Evolutionary conservation across 92 coral and sea anemone genomes (phyloP).

Genomic region (Plumapathes pennacea): DNA sequence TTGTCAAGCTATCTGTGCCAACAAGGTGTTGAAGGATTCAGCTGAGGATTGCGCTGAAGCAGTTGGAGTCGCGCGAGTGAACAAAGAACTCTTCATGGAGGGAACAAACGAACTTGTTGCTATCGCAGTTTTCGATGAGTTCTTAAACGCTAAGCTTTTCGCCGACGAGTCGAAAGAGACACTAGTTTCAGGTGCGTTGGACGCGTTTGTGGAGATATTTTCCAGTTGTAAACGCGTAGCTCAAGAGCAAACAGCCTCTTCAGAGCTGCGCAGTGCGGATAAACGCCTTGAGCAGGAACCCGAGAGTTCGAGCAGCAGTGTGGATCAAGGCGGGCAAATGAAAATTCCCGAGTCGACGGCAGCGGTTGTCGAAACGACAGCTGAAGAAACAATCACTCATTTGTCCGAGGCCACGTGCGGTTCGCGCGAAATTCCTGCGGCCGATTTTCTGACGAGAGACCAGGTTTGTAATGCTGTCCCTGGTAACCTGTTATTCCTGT

Average conservation of each 20-base stretch:
- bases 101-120: constrained; percentile 91
- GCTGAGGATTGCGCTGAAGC: constrained; percentile 17
- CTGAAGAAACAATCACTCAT: background rate
- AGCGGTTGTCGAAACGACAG: background rate
- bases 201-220: constrained; percentile 71
- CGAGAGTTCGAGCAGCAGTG: no score
- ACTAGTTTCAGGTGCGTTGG: constrained; percentile 30
- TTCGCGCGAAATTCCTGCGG: background rate
- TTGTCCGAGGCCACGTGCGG: background rate
- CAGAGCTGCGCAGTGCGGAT: no score
- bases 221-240: constrained; percentile 55
- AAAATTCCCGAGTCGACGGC: no score
- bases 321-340: no score
- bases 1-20: constrained; percentile 68
- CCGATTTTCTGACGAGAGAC: constrained; percentile 48
- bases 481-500: constrained; percentile 65
- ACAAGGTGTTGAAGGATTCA: constrained; percentile 50
- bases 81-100: constrained; percentile 78
- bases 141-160: constrained; percentile 54
- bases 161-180: constrained; percentile 22
- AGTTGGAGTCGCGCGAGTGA: constrained; percentile 80
- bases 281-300: no score
- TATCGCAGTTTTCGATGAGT: constrained; percentile 81
- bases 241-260: no score
- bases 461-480: constrained; percentile 56